phyloP scores from a whole-genome alignment of 2,888 invertebrate genomes.

The Nesidiocoris tenuis region DNA sequence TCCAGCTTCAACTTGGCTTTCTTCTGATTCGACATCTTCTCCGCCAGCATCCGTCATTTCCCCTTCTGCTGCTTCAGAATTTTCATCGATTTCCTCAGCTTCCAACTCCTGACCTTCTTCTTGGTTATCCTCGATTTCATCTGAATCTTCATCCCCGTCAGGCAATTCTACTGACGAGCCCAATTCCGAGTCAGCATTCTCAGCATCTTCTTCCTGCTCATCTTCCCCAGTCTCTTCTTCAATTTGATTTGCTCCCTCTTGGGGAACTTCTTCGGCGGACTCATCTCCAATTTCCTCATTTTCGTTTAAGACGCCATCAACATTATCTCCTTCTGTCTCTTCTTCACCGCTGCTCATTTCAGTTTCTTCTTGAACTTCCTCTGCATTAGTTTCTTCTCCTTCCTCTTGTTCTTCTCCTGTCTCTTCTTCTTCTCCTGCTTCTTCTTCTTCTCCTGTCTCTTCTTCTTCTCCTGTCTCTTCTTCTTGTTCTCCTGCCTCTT shows the following conservation, averaged over 20 bases:
- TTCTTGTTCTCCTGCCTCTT: neutral
- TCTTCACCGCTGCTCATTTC: too few relatives aligned
- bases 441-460: neutral
- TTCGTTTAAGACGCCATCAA: too few relatives aligned
- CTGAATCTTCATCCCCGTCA: neutral
- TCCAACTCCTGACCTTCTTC: neutral
- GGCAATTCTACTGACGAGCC: too few relatives aligned
- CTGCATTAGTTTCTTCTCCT: neutral
- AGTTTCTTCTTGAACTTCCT: neutral
- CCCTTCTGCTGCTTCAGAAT: neutral
- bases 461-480: neutral
- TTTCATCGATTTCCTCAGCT: neutral
- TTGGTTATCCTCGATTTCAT: neutral
- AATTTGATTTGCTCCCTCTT: neutral
- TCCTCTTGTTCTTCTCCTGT: neutral
- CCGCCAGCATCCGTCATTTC: neutral
- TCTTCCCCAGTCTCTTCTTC: neutral
- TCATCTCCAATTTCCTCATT: neutral
- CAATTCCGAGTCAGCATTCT: too few relatives aligned
- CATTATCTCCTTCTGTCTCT: too few relatives aligned
- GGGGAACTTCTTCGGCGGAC: neutral
- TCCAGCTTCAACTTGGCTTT: too few relatives aligned
- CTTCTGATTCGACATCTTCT: neutral
- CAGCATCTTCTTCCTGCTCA: neutral
- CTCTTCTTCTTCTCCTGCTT: neutral